Percentiles rank a stretch among this genome's conserved stretches.
Evolutionary conservation across 2,113 vertebrate genomes (phyloP).

Genomic region (Pampusana beccarii): DNA sequence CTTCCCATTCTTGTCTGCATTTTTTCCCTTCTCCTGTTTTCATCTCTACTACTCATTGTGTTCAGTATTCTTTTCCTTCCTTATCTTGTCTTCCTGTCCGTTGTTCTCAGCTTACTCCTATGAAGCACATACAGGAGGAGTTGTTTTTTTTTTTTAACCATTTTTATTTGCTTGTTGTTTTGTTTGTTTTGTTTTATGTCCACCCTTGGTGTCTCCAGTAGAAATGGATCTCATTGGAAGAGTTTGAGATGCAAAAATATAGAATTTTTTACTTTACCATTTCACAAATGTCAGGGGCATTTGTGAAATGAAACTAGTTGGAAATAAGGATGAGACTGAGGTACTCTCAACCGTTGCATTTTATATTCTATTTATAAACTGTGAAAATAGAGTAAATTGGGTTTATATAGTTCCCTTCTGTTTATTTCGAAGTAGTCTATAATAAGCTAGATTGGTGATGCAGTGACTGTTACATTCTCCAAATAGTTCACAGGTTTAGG

Average conservation of each 20-base stretch:
- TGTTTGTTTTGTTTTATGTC: too few species aligned
- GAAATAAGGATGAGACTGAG: background rate
- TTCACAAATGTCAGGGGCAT: background rate
- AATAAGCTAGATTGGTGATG: background rate
- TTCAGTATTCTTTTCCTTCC: background rate
- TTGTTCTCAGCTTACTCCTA: background rate
- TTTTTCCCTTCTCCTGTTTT: background rate
- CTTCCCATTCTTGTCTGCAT: background rate
- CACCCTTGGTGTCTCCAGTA: background rate
- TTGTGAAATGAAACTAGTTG: background rate
- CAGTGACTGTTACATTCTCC: background rate
- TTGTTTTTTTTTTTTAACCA: too few species aligned
- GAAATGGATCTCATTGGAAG: background rate
- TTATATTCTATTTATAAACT: background rate
- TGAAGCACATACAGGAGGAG: background rate
- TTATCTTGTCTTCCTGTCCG: background rate
- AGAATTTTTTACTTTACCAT: background rate
- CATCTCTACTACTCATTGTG: background rate
- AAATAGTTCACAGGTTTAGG: background rate
- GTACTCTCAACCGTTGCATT: background rate
- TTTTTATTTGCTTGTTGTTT: too few species aligned
- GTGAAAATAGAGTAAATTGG: background rate
- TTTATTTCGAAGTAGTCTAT: background rate
- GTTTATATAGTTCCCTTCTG: background rate
- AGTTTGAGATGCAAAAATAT: background rate